These are phyloP conservation scores for Botia almorhae DNA, from an alignment of 2,797 vertebrate species.

Conservation along the genomic window DNA sequence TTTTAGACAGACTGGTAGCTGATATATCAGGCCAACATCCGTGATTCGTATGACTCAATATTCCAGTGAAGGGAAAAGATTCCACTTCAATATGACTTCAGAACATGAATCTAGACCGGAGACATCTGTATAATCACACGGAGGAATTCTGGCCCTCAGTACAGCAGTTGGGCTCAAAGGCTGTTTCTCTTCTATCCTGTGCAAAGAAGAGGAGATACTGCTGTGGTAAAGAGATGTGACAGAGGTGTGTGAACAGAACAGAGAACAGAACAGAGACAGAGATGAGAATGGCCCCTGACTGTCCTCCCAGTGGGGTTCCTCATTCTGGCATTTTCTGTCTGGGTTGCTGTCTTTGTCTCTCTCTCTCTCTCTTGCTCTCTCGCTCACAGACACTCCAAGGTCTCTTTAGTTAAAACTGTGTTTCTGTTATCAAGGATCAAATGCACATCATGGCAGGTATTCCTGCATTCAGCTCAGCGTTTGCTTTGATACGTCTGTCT, in stretches of 20 bases:
- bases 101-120: neutral
- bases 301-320: constrained; percentile 41
- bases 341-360: constrained; percentile 20
- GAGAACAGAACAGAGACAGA: constrained; percentile 15
- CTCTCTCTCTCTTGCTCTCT: constrained; percentile 32
- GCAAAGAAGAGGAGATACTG: neutral
- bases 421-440: constrained; percentile 68
- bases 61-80: neutral
- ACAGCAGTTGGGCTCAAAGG: neutral
- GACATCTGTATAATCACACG: neutral
- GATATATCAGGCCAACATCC: too few species aligned
- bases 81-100: neutral
- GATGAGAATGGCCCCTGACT: constrained; percentile 45
- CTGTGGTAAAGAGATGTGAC: constrained; percentile 45
- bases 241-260: constrained; percentile 30
- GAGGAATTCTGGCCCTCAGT: constrained; percentile 9
- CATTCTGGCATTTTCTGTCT: constrained; percentile 36
- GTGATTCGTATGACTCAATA: neutral
- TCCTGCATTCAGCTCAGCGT: constrained; percentile 65
- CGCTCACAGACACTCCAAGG: constrained; percentile 35
- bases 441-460: constrained; percentile 67
- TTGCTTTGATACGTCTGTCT: constrained; percentile 76
- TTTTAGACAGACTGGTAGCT: too few species aligned
- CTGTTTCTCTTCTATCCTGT: constrained; percentile 13
- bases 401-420: constrained; percentile 43